These are phyloP conservation scores for Henricia sp. DNA, from an alignment of 53 echinoderm and acorn worm species.

Conservation along the genomic window DNA sequence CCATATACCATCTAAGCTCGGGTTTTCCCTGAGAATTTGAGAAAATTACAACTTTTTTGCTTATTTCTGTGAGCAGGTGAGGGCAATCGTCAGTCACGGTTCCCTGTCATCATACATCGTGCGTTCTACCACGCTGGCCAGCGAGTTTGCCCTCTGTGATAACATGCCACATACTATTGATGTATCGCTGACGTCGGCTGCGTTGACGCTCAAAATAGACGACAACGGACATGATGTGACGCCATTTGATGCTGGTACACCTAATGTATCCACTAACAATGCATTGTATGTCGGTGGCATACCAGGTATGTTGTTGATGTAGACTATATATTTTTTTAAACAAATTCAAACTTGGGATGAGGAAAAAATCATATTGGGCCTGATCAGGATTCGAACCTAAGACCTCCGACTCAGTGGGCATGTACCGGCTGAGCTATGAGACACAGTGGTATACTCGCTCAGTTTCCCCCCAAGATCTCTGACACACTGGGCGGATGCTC, in stretches of 20 bases:
- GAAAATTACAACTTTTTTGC: too few relatives aligned
- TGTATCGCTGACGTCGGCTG: conserved; percentile 39
- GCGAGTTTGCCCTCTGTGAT: conserved; percentile 83
- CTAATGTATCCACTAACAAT: conserved; percentile 32
- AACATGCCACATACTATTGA: conserved; percentile 70
- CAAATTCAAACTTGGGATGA: too few relatives aligned
- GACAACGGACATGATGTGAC: conserved; percentile 57
- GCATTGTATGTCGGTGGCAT: conserved; percentile 83
- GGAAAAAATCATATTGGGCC: too few relatives aligned
- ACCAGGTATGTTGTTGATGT: conserved; percentile 70
- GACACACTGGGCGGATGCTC: too few relatives aligned
- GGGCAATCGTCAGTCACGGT: conserved; percentile 76
- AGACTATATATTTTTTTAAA: too few relatives aligned
- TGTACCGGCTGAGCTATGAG: too few relatives aligned
- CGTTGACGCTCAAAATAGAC: conserved; percentile 71
- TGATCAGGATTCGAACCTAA: too few relatives aligned
- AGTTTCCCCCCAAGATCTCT: too few relatives aligned
- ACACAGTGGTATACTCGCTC: too few relatives aligned
- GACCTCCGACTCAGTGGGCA: too few relatives aligned
- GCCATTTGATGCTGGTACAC: conserved; percentile 47
- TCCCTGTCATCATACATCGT: conserved; percentile 68
- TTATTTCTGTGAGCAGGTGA: conserved; percentile 58
- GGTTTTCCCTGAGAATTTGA: too few relatives aligned
- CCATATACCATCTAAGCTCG: too few relatives aligned
- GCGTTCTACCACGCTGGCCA: conserved; percentile 67